Conservation (phyloP, 2,888 invertebrate species). For the Papilio elwesi region DNA sequence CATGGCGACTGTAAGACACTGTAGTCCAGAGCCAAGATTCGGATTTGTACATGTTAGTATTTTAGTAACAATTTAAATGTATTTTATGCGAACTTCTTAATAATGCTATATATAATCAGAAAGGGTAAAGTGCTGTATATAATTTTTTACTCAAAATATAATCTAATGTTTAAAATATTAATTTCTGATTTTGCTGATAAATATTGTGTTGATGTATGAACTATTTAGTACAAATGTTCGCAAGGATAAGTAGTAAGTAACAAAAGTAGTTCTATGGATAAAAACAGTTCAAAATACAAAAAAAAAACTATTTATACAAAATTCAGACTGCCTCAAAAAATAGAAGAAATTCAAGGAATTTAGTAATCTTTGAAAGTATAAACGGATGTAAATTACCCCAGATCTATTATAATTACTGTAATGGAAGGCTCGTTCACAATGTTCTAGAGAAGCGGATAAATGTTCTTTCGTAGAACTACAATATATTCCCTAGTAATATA, state of each 20-base stretch:
- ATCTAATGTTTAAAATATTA: no score
- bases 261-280: no score
- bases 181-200: no score
- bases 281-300: neutral
- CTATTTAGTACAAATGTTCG: no score
- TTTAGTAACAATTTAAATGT: neutral
- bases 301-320: neutral
- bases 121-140: neutral
- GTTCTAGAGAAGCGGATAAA: conserved; percentile 65
- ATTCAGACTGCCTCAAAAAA: neutral
- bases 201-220: no score
- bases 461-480: conserved; percentile 77
- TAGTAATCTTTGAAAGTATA: conserved; percentile 20
- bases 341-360: conserved; percentile 19
- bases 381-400: conserved; percentile 20
- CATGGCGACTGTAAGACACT: neutral
- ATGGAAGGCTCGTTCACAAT: conserved; percentile 43
- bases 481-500: conserved; percentile 80
- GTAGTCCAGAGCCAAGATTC: neutral
- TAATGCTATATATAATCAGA: neutral
- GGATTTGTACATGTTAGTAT: neutral
- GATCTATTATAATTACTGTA: conserved; percentile 38
- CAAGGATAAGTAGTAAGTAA: no score
- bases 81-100: neutral
- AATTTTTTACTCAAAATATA: no score